Conservation (phyloP, 2,888 invertebrate species). For the Steinernema scapterisci region DNA sequence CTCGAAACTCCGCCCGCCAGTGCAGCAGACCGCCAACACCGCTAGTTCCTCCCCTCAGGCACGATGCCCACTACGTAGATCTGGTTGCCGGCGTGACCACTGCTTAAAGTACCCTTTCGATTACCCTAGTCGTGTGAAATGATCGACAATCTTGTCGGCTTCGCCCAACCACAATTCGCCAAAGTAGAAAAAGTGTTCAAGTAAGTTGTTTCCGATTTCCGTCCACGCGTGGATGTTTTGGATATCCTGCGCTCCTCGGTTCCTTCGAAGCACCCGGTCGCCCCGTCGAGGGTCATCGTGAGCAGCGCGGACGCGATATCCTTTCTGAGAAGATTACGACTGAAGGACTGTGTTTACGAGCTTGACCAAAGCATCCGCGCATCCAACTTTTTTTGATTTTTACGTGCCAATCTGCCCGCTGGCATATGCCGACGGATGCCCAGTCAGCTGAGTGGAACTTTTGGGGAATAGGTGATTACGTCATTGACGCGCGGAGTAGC, state of each 20-base stretch:
- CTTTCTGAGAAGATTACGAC: background rate
- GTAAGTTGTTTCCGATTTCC: constrained; percentile 42
- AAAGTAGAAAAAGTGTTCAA: constrained; percentile 63
- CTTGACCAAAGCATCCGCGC: too few relatives aligned
- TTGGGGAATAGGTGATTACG: background rate
- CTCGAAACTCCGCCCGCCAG: background rate
- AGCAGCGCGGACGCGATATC: background rate
- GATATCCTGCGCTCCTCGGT: background rate
- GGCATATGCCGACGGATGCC: too few relatives aligned
- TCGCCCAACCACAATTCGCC: constrained; percentile 70
- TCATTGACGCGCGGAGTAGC: background rate
- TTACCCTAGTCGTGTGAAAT: constrained; percentile 6
- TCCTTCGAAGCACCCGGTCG: background rate
- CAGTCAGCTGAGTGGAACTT: constrained; percentile 5
- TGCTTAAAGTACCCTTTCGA: constrained; percentile 26
- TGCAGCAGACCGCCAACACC: constrained; percentile 27
- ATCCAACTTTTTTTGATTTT: too few relatives aligned
- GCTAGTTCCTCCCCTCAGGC: constrained; percentile 33
- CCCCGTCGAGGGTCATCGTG: background rate
- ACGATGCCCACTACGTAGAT: constrained; percentile 33
- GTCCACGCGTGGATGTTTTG: background rate
- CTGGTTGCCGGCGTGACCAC: constrained; percentile 31
- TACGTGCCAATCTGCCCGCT: too few relatives aligned
- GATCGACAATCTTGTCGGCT: constrained; percentile 38
- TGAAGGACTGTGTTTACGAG: too few relatives aligned